Percentiles rank a stretch among this genome's conserved stretches.
Conservation (phyloP, 1,140 invertebrate genomes). For the Drosophila repleta region DNA sequence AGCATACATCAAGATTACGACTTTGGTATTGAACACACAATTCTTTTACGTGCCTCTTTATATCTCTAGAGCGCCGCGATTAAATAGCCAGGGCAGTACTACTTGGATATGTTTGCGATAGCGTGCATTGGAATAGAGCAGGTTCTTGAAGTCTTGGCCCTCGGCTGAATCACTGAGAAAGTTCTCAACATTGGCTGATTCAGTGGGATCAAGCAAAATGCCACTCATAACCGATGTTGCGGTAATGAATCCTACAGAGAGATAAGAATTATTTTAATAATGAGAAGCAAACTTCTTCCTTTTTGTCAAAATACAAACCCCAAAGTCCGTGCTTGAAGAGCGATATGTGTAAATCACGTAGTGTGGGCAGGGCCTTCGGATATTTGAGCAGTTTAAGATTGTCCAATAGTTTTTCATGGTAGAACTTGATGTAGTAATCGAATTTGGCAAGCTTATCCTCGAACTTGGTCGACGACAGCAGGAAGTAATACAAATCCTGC, state of each 20-base stretch:
- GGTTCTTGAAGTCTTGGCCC: conserved; percentile 58
- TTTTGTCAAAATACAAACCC: conserved; percentile 40
- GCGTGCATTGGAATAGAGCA: conserved; percentile 61
- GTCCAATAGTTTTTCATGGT: conserved; percentile 63
- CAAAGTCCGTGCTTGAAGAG: conserved; percentile 58
- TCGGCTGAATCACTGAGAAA: conserved; percentile 53
- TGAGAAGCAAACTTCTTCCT: not conserved
- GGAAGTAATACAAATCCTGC: conserved; percentile 65
- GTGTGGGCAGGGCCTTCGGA: conserved; percentile 50
- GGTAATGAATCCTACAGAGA: conserved; percentile 46
- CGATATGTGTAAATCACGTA: conserved; percentile 60
- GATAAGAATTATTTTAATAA: not conserved
- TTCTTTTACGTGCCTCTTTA: not conserved
- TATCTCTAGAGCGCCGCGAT: conserved; percentile 61
- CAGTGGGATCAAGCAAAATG: conserved; percentile 66
- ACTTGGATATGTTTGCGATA: conserved; percentile 65
- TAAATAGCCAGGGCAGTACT: conserved; percentile 68
- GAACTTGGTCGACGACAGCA: conserved; percentile 65
- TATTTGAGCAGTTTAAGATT: conserved; percentile 65
- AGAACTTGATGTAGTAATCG: conserved; percentile 71
- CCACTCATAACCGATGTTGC: conserved; percentile 66
- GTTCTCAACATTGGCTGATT: conserved; percentile 61
- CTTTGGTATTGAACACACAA: not conserved
- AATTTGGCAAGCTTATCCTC: conserved; percentile 73
- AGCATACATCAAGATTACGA: not conserved